Base-by-base conservation (phyloP, 2,113 vertebrate species). In the Ptilonorhynchus violaceus region DNA sequence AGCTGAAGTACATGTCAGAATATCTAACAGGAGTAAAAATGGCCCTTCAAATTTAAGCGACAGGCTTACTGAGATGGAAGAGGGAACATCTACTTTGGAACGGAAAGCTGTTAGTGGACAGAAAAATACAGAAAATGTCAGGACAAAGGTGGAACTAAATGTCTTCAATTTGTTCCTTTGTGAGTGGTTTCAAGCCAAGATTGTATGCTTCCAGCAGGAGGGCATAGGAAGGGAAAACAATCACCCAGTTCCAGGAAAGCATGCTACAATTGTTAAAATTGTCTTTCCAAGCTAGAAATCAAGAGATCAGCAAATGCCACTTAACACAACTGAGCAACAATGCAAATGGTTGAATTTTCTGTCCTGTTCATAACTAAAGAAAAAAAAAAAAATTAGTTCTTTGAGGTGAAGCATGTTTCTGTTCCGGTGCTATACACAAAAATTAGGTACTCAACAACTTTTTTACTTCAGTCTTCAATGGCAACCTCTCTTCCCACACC, bases 61-160 rank as follows among this genome's bases (percentile, higher is more conserved):
- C 94, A 63, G 72, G 68, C 46, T 91, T 93, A 84, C 72, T 94
- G 92, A 95, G 82, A 39, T 67, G 91, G 86, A 96, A 97, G 66
- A 90, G 35, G 72, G 76, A 97, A 79, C 46, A 77, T 85, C 59
- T 84, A 83, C 91, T 94, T 75, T 25, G 35, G 39, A 94, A 84
- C 1, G 2, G 67, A 79, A 91, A 92, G 78, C 76, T 93, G 60
- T 97, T 94, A 96, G 77, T 66, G 44, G 72, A 58, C 63, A 92
- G 81, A 73, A 96, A 90, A 81, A 84, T 59, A 56, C 41, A 82
- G 74, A 93, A 93, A 95, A 93, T 89, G 84, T 91, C 80, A 87
- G 72, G 62, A 64, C 52, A 91, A 91, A 79, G 52, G 83, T 93
- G 72, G 85, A 96, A 93, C 60, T 74, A 70, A 94, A 83, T 79